Evolutionary conservation across 1,140 invertebrate genomes (phyloP), one percentile per base, ranked within the genome.

Genomic region (Oreohelix idahoensis): DNA sequence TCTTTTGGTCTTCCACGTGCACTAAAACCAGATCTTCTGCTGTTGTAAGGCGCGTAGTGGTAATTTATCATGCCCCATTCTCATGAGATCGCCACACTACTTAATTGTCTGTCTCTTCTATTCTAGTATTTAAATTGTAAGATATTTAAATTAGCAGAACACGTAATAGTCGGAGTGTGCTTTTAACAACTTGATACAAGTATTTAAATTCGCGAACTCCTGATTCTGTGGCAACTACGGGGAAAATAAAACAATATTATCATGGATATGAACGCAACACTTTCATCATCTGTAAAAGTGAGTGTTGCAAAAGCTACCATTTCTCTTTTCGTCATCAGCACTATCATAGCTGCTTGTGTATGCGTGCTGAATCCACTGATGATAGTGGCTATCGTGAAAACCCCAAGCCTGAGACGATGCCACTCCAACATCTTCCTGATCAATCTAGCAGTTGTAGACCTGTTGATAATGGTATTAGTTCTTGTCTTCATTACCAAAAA

Each of bases 341-440:
- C 32, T 15, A 15, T 58, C 32, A 35, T 77, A 10, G 4, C 75
- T 15, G 17, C 35, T 2, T 77, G 45, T 53, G 75, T 77, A 15
- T 77, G 29, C 15, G 23, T 77, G 32, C 26, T 77, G 29, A 77
- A 53, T 36, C 75, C 51, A 1, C 2, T 77, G 4, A 77, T n/a
- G 2, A 51, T 49, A 11, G 26, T 53, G 75, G 49, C 75, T 13
- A 77, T 77, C 23, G 0, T 77, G 49, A n/a, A n/a, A n/a, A 77
- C 75, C 15, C 45, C 45, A 5, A 36, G 45, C 32, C n/a, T 77
- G 75, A 51, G 75, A 36, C 45, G 32, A 38, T 51, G 32, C 49
- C 42, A 77, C 75, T 77, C 75, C 75, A 77, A 77, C 75, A 49
- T 77, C 15, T 77, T 77, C 75, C n/a, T 77, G 26, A 10, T 77